Base-by-base conservation (phyloP, 2,888 invertebrate species). In the Allophyes oxyacanthae region DNA sequence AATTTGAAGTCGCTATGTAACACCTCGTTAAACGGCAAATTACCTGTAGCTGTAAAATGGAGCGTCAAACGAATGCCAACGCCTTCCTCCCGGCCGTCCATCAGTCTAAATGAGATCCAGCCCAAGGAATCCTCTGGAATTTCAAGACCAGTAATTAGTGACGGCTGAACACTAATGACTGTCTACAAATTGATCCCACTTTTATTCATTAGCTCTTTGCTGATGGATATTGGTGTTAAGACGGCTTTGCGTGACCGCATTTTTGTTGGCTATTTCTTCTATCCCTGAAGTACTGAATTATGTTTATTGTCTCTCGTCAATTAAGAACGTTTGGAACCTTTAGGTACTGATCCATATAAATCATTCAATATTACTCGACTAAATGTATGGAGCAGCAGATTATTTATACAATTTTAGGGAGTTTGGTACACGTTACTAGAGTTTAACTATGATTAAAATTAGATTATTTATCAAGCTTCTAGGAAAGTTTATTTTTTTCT, bases 131-230 rank as follows among this genome's bases (percentile, higher is more conserved):
- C 72, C 75, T 52, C 64, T 74, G 72, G 77, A 83, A 84, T 83
- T 79, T 79, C 81, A 69, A 73, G 76, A 78, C 74, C 79, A 72
- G 85, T 85, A 85, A 89, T 90, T 90, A 90, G 80, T 67, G 73
- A 64, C 72, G 77, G 44, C 49, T 58, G 52, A 49, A 53, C 57
- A 74, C 81, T 89, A 89, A 90, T 84, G 87, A 82, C 76, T 14
- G 67, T 59, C 71, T 57, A 79, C 81, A 83, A 88, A 85, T 85
- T 86, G 77, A 79, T 81, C 73, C 72, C 77, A 75, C 75, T 80
- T 75, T 81, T 80, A 83, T 83, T 86, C 83, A 86, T 87, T 84
- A 81, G 48, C 36, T n/a, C 10, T 46, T 65, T 36, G 11, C 26
- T 36, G 20, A 20, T 36, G 20, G 28, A 46, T 28, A 44, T 15